Evolutionary conservation across 2,113 vertebrate genomes (phyloP), one percentile per base, ranked within the genome.

Genomic region (Strix aluco): DNA sequence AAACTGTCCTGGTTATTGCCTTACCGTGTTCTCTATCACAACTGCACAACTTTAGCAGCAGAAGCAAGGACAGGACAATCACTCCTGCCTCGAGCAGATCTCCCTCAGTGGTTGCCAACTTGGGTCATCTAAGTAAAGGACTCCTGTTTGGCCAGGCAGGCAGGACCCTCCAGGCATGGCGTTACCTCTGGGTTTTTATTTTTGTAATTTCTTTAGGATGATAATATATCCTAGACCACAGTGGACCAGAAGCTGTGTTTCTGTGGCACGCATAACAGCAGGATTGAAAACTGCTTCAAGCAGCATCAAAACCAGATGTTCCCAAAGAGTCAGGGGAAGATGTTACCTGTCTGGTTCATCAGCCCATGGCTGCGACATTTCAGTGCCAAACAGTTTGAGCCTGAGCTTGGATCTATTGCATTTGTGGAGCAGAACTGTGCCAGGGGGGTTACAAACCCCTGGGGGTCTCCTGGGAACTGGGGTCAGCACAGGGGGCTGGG

Each of bases 71-170:
- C 13, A 40, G 51, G 51, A 25, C 38, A 13, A 0, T 13, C 0
- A 0, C 47, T 49, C 69, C 67, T 73, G 51, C 30, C 61, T n/a
- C 0, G 0, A 65, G 67, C 46, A n/a, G 59, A 34, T 54, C 47
- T 78, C 36, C 58, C 16, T 16, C 4, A 11, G 46, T 16, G 40
- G 49, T 6, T 38, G 57, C 25, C 34, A 49, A 27, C 11, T 0
- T 59, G 49, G 44, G 44, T 9, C 18, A 21, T 80, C 54, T 5
- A 22, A 32, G 15, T 0, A 46, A 47, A 42, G 7, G 58, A 23
- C 46, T 71, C 67, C 59, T 44, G 5, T 72, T 63, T 38, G 4
- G 0, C 40, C 80, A 25, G 25, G 32, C 46, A 77, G 55, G 55
- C n/a, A 89, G 70, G 25, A 38, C 22, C 47, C 18, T 46, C 30